These are phyloP conservation scores for Melopsittacus undulatus DNA, from an alignment of 2,797 vertebrate species.

Conservation along the genomic window DNA sequence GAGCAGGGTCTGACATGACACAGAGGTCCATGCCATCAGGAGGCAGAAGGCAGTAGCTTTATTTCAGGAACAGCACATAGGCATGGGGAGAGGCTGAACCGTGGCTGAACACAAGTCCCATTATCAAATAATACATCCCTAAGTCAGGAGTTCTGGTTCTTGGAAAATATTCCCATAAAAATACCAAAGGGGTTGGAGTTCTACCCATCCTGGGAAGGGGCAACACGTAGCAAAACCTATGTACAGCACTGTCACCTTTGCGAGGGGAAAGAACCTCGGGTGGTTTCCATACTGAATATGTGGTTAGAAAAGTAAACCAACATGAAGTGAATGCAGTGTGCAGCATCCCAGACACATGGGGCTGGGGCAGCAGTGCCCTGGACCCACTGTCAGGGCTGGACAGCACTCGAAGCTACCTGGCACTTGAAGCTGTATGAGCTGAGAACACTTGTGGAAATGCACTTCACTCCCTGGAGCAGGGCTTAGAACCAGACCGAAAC, in stretches of 20 bases:
- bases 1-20: background rate
- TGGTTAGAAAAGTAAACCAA: background rate
- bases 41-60: slow-evolving; percentile 65
- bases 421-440: slow-evolving; percentile 48
- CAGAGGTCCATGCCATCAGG: background rate
- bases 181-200: slow-evolving; percentile 14
- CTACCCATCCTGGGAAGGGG: slow-evolving; percentile 2
- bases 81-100: background rate
- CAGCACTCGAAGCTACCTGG: slow-evolving; percentile 33
- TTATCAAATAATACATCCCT: slow-evolving; percentile 17
- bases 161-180: slow-evolving; percentile 59
- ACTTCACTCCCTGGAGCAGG: slow-evolving; percentile 20
- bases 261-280: background rate
- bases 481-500: background rate
- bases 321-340: background rate
- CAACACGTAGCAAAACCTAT: slow-evolving; percentile 40
- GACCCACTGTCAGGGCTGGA: background rate
- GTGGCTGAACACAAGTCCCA: background rate
- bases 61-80: slow-evolving; percentile 50
- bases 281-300: background rate
- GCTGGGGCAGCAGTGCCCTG: background rate
- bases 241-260: slow-evolving; percentile 27
- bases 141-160: background rate
- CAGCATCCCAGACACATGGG: background rate
- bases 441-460: slow-evolving; percentile 13